Percentiles rank a stretch among this genome's conserved stretches.
Evolutionary conservation across 2,797 vertebrate genomes (phyloP).

Genomic region (Xenopus petersii): DNA sequence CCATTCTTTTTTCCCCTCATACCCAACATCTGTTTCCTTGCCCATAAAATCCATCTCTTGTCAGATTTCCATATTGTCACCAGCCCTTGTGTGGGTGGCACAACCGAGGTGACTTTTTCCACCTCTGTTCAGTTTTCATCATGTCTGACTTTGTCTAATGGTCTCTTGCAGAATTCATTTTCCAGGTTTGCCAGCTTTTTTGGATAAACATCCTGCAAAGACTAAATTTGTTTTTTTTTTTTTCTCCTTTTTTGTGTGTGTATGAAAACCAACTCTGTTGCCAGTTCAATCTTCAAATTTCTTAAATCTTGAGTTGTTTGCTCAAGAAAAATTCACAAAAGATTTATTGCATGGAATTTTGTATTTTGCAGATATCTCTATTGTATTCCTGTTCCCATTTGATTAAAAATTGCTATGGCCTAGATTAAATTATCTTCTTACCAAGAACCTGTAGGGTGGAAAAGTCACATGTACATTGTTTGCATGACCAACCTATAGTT

Average conservation of each 20-base stretch:
- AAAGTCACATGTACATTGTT: no score
- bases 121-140: not conserved
- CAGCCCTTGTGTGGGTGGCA: not conserved
- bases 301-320: no score
- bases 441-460: no score
- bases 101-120: conserved; percentile 11
- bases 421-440: no score
- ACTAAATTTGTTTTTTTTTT: not conserved
- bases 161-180: conserved; percentile 48
- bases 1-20: conserved; percentile 24
- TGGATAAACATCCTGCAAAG: conserved; percentile 49
- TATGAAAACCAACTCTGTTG: conserved; percentile 24
- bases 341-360: no score
- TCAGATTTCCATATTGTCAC: conserved; percentile 17
- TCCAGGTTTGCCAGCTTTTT: conserved; percentile 45
- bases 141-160: conserved; percentile 14
- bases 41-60: not conserved
- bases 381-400: no score
- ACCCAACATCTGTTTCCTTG: conserved; percentile 6
- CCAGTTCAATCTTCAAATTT: not conserved
- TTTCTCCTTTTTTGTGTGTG: not conserved
- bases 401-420: no score
- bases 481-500: no score
- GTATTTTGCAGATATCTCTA: no score
- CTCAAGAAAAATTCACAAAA: no score